Base-by-base conservation (phyloP, 2,113 vertebrate genomes). In the Heliornis fulica region DNA sequence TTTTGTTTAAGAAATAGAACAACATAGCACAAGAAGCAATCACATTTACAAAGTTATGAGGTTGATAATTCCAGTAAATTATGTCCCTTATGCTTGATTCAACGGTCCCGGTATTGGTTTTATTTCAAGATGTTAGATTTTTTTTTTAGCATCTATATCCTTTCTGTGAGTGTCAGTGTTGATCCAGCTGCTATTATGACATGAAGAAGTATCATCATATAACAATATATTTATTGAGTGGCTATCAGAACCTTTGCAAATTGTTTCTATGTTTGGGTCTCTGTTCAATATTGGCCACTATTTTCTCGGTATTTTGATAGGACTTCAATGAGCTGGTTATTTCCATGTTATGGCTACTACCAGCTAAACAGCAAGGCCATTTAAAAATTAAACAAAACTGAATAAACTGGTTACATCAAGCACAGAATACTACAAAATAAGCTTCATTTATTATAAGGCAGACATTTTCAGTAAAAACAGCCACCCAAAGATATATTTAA, bases 401-500 rank as follows among this genome's bases (percentile, higher is more conserved):
- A 87, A 83, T 68, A 79, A 76, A 85, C 17, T 68, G 10, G 25
- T 82, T 81, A 69, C 5, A 45, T 25, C 17, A 51, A 82, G 89
- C 18, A 75, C 25, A 71, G 43, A 90, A 46, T 77, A 46, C 5
- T 38, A 16, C 16, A 71, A 89, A 94, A 82, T 79, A 84, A 75
- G 10, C 51, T 84, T 91, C 11, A 84, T 23, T 61, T 51, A 84
- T 64, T 85, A 38, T 48, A 89, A 87, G 28, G 57, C 48, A 89
- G 75, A 54, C 9, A 46, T 89, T 93, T 94, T 87, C 77, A 93
- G 72, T 82, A 90, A 82, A 95, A 64, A 21, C 29, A 87, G 43
- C 15, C 75, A 79, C 40, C 19, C 14, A 61, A 25, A 83, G 41
- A 65, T 8, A 22, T 72, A 61, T 87, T 89, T 91, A 85, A 94